Base-by-base conservation (phyloP, 2,888 invertebrate genomes). In the Hermodice carunculata region DNA sequence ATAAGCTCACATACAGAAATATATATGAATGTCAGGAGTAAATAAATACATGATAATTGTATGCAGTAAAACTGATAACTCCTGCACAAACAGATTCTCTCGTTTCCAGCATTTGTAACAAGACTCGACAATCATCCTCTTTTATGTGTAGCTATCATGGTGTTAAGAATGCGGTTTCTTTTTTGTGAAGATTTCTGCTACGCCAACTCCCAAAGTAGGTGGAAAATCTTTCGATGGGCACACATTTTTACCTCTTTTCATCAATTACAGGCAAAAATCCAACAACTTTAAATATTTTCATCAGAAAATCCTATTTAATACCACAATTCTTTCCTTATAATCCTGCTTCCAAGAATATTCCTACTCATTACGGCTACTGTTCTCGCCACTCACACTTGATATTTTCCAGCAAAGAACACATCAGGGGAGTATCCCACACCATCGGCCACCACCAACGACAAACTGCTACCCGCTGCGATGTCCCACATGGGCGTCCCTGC, bases 371-470 rank as follows among this genome's bases (percentile, higher is more conserved):
- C n/a, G n/a, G n/a, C n/a, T n/a, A n/a, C n/a, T n/a, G n/a, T n/a
- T n/a, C n/a, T n/a, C n/a, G 17, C n/a, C 28, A 43, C 59, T 26
- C 26, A 72, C 85, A 77, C 75, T 85, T 92, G 92, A 69, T 89
- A 89, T 83, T 91, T 91, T 1, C 92, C 93, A 85, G 91, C 88
- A 80, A 90, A 92, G 81, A 90, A 91, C 76, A 92, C 88, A 77
- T 90, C 90, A 75, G 91, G 89, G 81, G 90, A 88, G 34, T 76
- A 76, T 17, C 78, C 76, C 3, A 73, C 67, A 31, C 76, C 71
- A 75, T 90, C 91, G 66, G 91, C 90, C 78, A 92, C 89, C 51
- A 92, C 88, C 57, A 92, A 81, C 63, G 92, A 92, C 79, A 91
- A 91, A 76, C 89, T 88, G 64, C 88, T 87, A 44, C 91, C 91